Base-by-base conservation (phyloP, 2,888 invertebrate species). In the Limenitis camilla region DNA sequence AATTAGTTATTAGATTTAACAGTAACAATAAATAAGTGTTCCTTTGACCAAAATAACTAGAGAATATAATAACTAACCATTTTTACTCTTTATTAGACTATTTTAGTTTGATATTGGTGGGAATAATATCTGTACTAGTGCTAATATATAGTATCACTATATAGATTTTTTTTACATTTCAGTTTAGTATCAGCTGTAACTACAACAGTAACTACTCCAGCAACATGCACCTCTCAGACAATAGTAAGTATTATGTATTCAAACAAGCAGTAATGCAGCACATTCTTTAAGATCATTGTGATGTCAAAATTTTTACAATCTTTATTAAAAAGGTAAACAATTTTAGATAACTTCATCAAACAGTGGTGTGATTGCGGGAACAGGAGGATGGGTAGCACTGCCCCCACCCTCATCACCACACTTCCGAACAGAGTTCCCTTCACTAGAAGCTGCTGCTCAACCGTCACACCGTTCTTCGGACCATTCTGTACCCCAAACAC, bases 341-440 rank as follows among this genome's bases (percentile, higher is more conserved):
- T 49, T 71, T 56, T 71, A 85, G 88, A 83, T 89, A 71, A 89
- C 88, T 74, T 86, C 89, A 66, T 84, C 88, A 78, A 90, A 84
- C 90, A 90, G 88, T 89, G 89, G 83, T 84, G 90, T 87, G 73
- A 88, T 82, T 83, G 91, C 90, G 74, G 90, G 88, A 61, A 70
- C 74, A 65, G 82, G 82, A 55, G 88, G 88, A 61, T 88, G 88
- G 88, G 88, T 80, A 58, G 68, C 86, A 7, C 81, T 90, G 48
- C 91, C 91, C 43, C 91, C 91, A 35, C 89, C 93, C 57, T 93
- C 93, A 68, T 93, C 96, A 80, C 95, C 95, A 67, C 94, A 94
- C 84, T 97, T 96, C 89, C 96, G 96, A 88, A 96, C 96, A 92
- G 98, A 98, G 89, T 98, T 98, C 89, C 98, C 98, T 74, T 95